Evolutionary conservation across 2,113 vertebrate species (phyloP).

Genomic region (Halcyon malimbica): DNA sequence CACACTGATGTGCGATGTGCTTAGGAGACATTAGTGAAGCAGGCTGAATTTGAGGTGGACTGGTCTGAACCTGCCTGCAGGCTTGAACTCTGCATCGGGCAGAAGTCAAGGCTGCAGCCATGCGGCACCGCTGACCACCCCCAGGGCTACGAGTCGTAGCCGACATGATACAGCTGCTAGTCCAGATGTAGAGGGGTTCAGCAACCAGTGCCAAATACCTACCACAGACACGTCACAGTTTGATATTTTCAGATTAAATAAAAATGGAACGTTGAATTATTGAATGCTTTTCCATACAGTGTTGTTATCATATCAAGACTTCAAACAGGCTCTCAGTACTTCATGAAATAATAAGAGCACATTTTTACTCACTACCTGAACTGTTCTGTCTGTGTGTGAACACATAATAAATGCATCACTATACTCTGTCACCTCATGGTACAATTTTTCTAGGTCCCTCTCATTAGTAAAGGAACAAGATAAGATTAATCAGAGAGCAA

Average conservation of each 20-base stretch:
- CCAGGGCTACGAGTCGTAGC: accelerated
- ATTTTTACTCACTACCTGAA: not conserved
- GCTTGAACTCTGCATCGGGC: not conserved
- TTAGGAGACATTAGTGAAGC: not conserved
- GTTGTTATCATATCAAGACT: not conserved
- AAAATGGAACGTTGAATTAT: not conserved
- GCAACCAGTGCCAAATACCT: not conserved
- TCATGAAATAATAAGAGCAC: not conserved
- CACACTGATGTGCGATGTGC: not conserved
- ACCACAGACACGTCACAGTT: not conserved
- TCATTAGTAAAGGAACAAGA: not conserved
- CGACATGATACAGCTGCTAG: not conserved
- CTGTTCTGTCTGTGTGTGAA: not conserved
- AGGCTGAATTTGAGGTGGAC: accelerated
- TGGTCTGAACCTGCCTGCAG: accelerated
- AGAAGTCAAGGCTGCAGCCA: not conserved
- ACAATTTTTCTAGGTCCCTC: not conserved
- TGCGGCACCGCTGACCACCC: accelerated
- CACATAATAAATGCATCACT: not conserved
- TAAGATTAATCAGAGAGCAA: not conserved
- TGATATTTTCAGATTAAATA: not conserved
- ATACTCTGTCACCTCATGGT: not conserved
- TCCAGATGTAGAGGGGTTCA: too few relatives aligned
- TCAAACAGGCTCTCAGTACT: not conserved
- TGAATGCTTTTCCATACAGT: not conserved